Evolutionary conservation across 1,140 invertebrate genomes (phyloP).

Genomic region (Melitaea cinxia): DNA sequence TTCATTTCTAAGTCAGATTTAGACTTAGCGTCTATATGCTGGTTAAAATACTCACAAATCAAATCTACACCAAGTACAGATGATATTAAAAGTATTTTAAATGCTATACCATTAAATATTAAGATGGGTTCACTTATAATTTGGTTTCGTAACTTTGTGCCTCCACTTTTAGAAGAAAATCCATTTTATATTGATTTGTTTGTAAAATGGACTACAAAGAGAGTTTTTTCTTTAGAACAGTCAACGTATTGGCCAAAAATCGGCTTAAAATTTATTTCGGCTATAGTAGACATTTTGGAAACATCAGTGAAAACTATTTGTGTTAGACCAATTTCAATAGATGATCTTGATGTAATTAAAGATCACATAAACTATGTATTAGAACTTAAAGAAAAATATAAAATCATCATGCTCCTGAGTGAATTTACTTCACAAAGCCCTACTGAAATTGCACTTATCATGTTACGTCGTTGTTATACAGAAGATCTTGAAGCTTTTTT

Average conservation of each 20-base stretch:
- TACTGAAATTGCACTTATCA: conserved; percentile 67
- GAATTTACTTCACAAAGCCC: conserved; percentile 67
- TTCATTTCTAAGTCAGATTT: conserved; percentile 70
- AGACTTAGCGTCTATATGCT: conserved; percentile 72
- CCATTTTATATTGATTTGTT: conserved; percentile 72
- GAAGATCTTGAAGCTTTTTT: conserved; percentile 71
- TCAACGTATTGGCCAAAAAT: conserved; percentile 77
- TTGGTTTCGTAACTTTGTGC: conserved; percentile 69
- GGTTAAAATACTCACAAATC: conserved; percentile 69
- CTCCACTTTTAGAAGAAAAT: conserved; percentile 65
- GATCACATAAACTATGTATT: conserved; percentile 66
- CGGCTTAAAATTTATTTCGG: conserved; percentile 69
- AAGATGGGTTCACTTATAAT: conserved; percentile 70
- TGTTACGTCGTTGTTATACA: conserved; percentile 71
- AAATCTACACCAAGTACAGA: conserved; percentile 45
- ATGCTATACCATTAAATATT: conserved; percentile 64
- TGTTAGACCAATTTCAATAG: conserved; percentile 67
- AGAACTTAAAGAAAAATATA: conserved; percentile 74
- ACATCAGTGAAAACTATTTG: conserved; percentile 63
- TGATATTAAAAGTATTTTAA: conserved; percentile 59
- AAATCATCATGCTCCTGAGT: conserved; percentile 70
- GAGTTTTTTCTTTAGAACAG: conserved; percentile 69
- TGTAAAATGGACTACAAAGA: conserved; percentile 71
- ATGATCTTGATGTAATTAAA: conserved; percentile 67
- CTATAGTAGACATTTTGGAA: conserved; percentile 63